Base-by-base conservation (phyloP, 2,797 vertebrate species). In the Mergus octosetaceus region DNA sequence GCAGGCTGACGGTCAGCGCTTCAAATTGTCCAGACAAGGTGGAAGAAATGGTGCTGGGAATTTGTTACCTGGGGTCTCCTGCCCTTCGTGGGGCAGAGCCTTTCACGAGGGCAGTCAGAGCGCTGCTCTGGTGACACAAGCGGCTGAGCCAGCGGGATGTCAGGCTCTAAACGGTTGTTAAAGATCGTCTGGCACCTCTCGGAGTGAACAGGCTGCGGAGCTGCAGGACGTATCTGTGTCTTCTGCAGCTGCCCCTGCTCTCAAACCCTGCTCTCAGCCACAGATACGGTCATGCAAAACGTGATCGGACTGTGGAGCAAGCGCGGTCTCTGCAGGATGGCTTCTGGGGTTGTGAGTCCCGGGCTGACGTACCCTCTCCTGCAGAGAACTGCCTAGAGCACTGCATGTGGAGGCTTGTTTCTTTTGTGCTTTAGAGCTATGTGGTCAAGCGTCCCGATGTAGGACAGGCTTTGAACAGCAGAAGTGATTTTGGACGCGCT, bases 221-320 rank as follows among this genome's bases (percentile, higher is more conserved):
- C 65, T 62, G 71, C 70, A 18, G 87, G 75, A 2, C 11, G 5
- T 21, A 47, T 20, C 60, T 32, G 39, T 2, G 0, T 7, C 70
- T 79, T 41, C 22, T 21, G 43, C 30, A 28, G 85, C 64, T 12
- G 11, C 61, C 25, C 53, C 68, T 3, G n/a, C 34, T 6, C 1
- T 0, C 8, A 5, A 6, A n/a, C 12, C 1, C 1, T 11, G 38
- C 11, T 70, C 56, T 53, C 69, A 36, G 79, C 74, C 34, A 9
- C 58, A 7, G 43, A 3, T 3, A 6, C 12, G 4, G 49, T 6
- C 1, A 0, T 13, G 51, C 14, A 11, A 21, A 41, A n/a, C 2
- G 1, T 6, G 16, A 1, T 1, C 9, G 54, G 87, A 5, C 45
- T 51, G 56, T 4, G 65, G 56, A 70, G n/a, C 2, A 2, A 49